phyloP scores from a whole-genome alignment of 1,140 invertebrate genomes.

The Diabrotica undecimpunctata region DNA sequence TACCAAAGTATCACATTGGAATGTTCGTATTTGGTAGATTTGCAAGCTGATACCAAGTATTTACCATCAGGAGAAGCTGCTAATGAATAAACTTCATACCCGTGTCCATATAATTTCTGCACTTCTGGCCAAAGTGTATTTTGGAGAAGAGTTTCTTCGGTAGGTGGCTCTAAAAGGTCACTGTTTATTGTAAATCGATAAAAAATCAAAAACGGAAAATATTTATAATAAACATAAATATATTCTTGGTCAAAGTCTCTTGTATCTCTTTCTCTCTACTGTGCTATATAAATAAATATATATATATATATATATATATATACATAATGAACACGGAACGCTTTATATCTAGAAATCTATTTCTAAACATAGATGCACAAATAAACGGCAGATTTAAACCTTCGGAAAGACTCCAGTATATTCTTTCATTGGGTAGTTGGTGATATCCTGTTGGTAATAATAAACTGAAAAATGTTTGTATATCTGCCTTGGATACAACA shows the following conservation, averaged over 20 bases:
- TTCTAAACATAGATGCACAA: no score
- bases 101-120: slow-evolving; percentile 93
- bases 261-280: background rate
- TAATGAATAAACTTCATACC: slow-evolving; percentile 86
- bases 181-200: slow-evolving; percentile 20
- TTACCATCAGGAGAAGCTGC: slow-evolving; percentile 66
- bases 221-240: slow-evolving; percentile 3
- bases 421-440: no score
- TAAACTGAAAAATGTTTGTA: no score
- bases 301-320: no score
- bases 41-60: slow-evolving; percentile 83
- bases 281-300: no score
- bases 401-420: no score
- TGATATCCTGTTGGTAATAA: no score
- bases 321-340: no score
- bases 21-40: slow-evolving; percentile 69
- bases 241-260: background rate
- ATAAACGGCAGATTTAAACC: no score
- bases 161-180: slow-evolving; percentile 59
- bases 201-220: slow-evolving; percentile 9
- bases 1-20: slow-evolving; percentile 79
- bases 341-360: no score
- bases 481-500: no score
- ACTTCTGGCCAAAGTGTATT: slow-evolving; percentile 95
- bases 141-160: slow-evolving; percentile 85